Conservation (phyloP, 1,140 invertebrate genomes). For the Monomorium pharaonis region DNA sequence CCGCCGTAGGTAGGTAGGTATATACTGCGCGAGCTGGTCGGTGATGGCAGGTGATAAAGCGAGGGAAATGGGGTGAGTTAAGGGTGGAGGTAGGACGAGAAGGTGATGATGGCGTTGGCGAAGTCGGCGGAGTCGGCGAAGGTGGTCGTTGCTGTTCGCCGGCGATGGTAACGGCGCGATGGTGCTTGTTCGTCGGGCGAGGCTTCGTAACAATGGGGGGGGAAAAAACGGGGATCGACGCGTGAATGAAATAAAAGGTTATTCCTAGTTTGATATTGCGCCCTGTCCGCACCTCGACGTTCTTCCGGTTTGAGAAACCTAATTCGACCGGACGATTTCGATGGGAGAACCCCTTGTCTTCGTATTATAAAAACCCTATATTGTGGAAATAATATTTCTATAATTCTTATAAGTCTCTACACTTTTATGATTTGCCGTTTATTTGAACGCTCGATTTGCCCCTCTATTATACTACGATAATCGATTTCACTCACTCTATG, state of each 20-base stretch:
- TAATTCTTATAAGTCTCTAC: background rate
- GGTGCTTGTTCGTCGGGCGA: slow-evolving; percentile 11
- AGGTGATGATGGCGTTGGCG: slow-evolving; percentile 66
- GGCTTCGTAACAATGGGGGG: slow-evolving; percentile 13
- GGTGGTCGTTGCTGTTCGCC: slow-evolving; percentile 50
- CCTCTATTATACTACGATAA: background rate
- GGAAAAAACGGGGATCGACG: background rate
- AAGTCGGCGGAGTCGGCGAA: slow-evolving; percentile 56
- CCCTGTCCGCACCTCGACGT: slow-evolving; percentile 50
- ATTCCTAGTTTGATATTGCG: slow-evolving; percentile 61
- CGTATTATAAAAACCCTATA: background rate
- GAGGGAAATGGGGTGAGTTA: slow-evolving; percentile 78
- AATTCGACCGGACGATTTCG: slow-evolving; percentile 51
- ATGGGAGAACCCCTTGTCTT: background rate
- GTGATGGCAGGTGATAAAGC: slow-evolving; percentile 82
- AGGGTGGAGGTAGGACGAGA: slow-evolving; percentile 68
- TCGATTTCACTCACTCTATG: background rate
- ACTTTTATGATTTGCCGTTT: background rate
- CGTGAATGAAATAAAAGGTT: slow-evolving; percentile 73
- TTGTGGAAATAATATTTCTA: background rate
- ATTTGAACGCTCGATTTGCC: background rate
- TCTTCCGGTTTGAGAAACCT: slow-evolving; percentile 66
- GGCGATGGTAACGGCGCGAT: background rate
- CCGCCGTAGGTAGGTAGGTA: slow-evolving; percentile 68
- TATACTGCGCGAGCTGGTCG: slow-evolving; percentile 74